Evolutionary conservation across 2,888 invertebrate species (phyloP).

Genomic region (Epicampocera succincta): DNA sequence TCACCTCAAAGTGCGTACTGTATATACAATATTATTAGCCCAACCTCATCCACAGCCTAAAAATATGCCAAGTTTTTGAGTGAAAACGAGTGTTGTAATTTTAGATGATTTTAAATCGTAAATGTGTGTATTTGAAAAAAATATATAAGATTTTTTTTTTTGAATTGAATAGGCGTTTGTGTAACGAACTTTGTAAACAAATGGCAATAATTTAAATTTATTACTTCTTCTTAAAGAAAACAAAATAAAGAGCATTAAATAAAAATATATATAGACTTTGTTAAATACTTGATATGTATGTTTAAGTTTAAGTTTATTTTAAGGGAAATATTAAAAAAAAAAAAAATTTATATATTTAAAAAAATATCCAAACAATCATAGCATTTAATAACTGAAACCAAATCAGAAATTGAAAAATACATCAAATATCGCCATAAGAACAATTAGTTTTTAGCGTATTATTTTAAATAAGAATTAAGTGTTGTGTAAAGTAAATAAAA

Average conservation of each 20-base stretch:
- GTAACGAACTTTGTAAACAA: constrained; percentile 78
- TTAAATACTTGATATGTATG: not conserved
- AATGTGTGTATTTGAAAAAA: not conserved
- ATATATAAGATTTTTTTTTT: not conserved
- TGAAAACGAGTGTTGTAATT: not conserved
- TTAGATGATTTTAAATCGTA: not conserved
- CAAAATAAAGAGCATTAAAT: constrained; percentile 11
- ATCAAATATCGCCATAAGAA: constrained; percentile 12
- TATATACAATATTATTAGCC: no score
- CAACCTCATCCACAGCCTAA: constrained; percentile 1
- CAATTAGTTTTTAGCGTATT: not conserved
- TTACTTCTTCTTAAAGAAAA: constrained; percentile 24
- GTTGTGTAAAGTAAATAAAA: constrained; percentile 42
- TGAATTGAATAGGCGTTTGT: not conserved
- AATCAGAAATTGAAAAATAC: constrained; percentile 1
- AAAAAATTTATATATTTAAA: not conserved
- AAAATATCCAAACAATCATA: constrained; percentile 54
- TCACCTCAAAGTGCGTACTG: no score
- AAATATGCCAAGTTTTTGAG: constrained; percentile 9
- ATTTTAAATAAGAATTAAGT: constrained; percentile 31
- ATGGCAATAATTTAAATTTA: constrained; percentile 78
- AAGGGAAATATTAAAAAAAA: not conserved
- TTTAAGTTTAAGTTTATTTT: constrained; percentile 33
- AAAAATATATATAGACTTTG: constrained; percentile 4
- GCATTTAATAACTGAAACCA: constrained; percentile 24